A percentile compares a stretch with the other conserved stretches of the same genome.
phyloP scores from a whole-genome alignment of 2,888 invertebrate species.

The Melinaea marsaeus region DNA sequence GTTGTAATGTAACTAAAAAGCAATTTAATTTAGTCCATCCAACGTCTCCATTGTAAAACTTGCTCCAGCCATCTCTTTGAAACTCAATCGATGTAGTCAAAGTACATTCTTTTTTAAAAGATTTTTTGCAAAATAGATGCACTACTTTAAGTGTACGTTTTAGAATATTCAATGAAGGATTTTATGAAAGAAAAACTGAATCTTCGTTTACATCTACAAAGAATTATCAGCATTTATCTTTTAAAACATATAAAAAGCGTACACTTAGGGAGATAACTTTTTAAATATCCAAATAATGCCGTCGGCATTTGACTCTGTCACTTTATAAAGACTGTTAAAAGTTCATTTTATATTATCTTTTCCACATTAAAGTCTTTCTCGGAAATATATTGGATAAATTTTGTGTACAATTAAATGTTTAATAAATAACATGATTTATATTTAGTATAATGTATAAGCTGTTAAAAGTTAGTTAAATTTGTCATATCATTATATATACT shows the following conservation, averaged over 20 bases:
- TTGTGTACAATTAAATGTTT: no score
- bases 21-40: constrained; percentile 6
- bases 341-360: no score
- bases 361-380: no score
- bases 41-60: constrained; percentile 5
- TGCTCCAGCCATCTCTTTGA: constrained; percentile 5
- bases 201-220: constrained; percentile 23
- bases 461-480: no score
- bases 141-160: constrained; percentile 10
- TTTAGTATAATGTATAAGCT: no score
- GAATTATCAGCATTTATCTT: constrained; percentile 27
- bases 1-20: constrained; percentile 7
- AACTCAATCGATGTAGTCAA: constrained; percentile 4
- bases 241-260: constrained; percentile 21
- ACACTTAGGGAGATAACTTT: constrained; percentile 25
- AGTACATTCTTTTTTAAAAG: background rate
- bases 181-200: constrained; percentile 15
- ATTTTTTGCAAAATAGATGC: constrained; percentile 3
- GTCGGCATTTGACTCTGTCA: constrained; percentile 17
- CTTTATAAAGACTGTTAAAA: constrained; percentile 5
- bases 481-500: background rate
- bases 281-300: constrained; percentile 23
- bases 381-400: no score
- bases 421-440: no score
- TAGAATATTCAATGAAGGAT: constrained; percentile 15